These are phyloP conservation scores for Mercenaria mercenaria DNA, from an alignment of 1,140 invertebrate species.

Conservation along the genomic window DNA sequence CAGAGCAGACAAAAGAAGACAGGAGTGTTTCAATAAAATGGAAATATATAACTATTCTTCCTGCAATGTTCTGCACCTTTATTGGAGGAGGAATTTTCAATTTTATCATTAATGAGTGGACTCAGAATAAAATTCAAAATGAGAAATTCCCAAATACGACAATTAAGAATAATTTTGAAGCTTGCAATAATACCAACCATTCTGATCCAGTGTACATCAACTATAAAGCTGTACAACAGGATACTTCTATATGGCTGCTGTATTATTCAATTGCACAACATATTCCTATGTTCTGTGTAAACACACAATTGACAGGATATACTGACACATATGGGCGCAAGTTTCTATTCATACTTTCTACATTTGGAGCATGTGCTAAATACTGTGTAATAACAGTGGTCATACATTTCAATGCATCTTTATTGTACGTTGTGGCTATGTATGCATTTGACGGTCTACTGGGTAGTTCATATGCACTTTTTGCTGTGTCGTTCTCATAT, in stretches of 20 bases:
- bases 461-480: slow-evolving; percentile 15
- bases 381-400: not conserved
- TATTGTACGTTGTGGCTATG: not conserved
- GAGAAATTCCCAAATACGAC: slow-evolving; percentile 28
- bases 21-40: not conserved
- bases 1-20: not conserved
- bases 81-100: not conserved
- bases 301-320: slow-evolving; percentile 7
- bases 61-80: slow-evolving; percentile 12
- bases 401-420: slow-evolving; percentile 35
- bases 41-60: slow-evolving; percentile 8
- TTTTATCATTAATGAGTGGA: slow-evolving; percentile 50
- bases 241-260: slow-evolving; percentile 19
- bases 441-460: slow-evolving; percentile 15
- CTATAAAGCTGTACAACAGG: slow-evolving; percentile 45
- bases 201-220: not conserved
- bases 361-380: not conserved
- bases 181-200: slow-evolving; percentile 16
- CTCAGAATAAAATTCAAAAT: slow-evolving; percentile 19
- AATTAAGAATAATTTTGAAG: not conserved
- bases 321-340: slow-evolving; percentile 49
- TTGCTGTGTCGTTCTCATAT: slow-evolving; percentile 20
- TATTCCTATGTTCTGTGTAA: slow-evolving; percentile 24
- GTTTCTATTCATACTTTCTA: slow-evolving; percentile 10
- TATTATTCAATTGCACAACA: slow-evolving; percentile 21